phyloP scores from a whole-genome alignment of 1,140 invertebrate species.

The Drosophila navojoa region DNA sequence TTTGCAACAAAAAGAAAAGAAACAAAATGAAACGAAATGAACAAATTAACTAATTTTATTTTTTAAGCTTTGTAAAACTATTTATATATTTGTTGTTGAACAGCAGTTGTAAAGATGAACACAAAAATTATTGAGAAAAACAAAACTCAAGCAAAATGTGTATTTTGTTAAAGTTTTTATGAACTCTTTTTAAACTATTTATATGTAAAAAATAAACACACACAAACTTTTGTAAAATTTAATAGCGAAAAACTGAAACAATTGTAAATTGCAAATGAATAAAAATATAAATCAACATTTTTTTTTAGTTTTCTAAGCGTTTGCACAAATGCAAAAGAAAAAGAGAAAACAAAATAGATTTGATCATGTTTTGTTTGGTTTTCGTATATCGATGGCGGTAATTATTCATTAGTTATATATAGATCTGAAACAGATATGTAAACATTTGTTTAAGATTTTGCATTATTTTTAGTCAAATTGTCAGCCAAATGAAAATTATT shows the following conservation, averaged over 20 bases:
- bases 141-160: constrained; percentile 46
- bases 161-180: constrained; percentile 62
- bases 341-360: constrained; percentile 11
- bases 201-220: constrained; percentile 19
- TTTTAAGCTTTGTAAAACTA: constrained; percentile 52
- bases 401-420: constrained; percentile 10
- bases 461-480: constrained; percentile 33
- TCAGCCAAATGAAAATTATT: constrained; percentile 9
- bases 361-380: constrained; percentile 46
- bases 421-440: neutral
- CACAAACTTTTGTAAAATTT: constrained; percentile 59
- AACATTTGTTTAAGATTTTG: constrained; percentile 33
- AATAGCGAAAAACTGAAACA: constrained; percentile 41
- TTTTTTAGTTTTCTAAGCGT: constrained; percentile 49
- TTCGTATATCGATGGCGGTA: constrained; percentile 6
- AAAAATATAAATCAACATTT: constrained; percentile 38
- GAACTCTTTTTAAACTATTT: constrained; percentile 26
- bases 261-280: constrained; percentile 68
- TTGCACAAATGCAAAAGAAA: constrained; percentile 43
- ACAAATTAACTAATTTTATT: constrained; percentile 58
- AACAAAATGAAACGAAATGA: neutral
- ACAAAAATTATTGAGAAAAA: neutral
- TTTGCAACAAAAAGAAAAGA: neutral
- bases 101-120: constrained; percentile 70
- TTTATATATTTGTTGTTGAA: constrained; percentile 63